Evolutionary conservation across 2,113 vertebrate species (phyloP).

Genomic region (Alligator mississippiensis): DNA sequence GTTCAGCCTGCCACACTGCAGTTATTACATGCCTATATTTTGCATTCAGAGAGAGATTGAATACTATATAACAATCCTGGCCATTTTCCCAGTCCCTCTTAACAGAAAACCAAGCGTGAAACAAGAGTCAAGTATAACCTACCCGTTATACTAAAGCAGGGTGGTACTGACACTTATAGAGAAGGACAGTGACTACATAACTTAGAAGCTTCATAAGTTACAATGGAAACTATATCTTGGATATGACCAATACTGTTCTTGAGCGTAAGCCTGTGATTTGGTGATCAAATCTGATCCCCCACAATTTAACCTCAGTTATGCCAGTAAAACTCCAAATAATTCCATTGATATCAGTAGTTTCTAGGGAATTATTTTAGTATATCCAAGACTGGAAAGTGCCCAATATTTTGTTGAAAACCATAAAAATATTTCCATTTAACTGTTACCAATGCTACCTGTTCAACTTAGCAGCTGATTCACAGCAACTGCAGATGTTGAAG

Average conservation of each 20-base stretch:
- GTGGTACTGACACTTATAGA: neutral
- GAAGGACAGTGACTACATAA: neutral
- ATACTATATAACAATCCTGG: neutral
- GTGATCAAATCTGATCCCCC: neutral
- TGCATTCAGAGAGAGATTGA: neutral
- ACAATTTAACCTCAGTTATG: neutral
- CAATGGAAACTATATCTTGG: neutral
- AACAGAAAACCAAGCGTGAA: too few relatives aligned
- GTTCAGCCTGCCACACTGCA: neutral
- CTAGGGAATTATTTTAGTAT: neutral
- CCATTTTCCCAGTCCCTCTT: too few relatives aligned
- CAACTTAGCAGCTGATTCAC: neutral
- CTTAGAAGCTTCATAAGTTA: neutral
- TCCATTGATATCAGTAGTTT: neutral
- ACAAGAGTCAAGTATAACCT: too few relatives aligned
- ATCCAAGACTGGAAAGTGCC: neutral
- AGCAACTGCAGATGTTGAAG: neutral
- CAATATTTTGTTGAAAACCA: constrained; percentile 17
- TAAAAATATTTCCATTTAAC: neutral
- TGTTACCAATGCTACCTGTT: constrained; percentile 9
- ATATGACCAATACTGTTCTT: neutral
- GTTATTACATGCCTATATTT: neutral
- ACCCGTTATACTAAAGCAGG: neutral
- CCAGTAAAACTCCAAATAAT: neutral
- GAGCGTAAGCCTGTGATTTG: neutral